phyloP scores from a whole-genome alignment of 2,888 invertebrate species.

The Pyrrhia umbra region DNA sequence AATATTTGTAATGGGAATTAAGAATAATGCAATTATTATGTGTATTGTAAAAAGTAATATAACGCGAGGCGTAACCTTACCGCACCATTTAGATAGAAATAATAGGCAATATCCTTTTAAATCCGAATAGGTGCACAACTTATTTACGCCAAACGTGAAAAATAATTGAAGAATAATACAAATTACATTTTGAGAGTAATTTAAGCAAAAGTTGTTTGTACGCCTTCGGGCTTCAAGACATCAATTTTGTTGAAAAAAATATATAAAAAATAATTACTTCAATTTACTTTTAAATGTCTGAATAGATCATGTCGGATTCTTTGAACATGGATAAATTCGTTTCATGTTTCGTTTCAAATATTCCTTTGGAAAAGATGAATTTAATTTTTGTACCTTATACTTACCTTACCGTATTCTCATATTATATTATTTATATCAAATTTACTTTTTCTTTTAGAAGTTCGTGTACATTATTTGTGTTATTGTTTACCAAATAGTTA shows the following conservation, averaged over 20 bases:
- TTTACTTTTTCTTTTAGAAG: conserved; percentile 5
- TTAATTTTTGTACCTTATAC: conserved; percentile 2
- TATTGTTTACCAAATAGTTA: background rate
- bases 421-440: background rate
- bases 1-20: conserved; percentile 39
- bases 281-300: conserved; percentile 29
- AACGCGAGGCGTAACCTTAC: conserved; percentile 44
- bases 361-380: conserved; percentile 15
- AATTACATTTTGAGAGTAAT: no score
- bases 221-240: conserved; percentile 6
- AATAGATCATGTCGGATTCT: conserved; percentile 18
- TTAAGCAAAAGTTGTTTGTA: background rate
- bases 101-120: conserved; percentile 47
- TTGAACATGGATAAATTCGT: conserved; percentile 31
- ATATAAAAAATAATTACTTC: conserved; percentile 31
- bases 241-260: conserved; percentile 19
- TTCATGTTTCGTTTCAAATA: conserved; percentile 30
- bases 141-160: conserved; percentile 9
- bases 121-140: conserved; percentile 33
- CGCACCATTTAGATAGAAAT: conserved; percentile 36
- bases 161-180: background rate
- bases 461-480: no score
- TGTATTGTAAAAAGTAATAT: conserved; percentile 46
- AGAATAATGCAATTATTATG: conserved; percentile 44
- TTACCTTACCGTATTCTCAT: no score